Evolutionary conservation across 2,888 invertebrate genomes (phyloP).

Genomic region (Caenorhabditis macrosperma): DNA sequence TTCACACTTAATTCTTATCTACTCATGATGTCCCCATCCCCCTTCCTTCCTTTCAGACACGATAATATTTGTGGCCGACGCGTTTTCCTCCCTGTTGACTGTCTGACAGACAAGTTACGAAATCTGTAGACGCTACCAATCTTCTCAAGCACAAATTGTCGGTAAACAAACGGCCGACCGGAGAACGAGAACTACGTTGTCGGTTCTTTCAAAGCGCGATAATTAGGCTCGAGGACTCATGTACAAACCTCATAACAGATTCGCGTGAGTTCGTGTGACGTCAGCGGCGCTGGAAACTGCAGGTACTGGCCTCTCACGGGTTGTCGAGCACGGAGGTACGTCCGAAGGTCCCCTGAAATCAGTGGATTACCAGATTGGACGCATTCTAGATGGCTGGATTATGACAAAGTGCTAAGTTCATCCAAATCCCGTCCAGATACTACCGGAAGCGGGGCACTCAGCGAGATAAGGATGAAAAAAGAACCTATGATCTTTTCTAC

Average conservation of each 20-base stretch:
- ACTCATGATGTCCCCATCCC: too few relatives aligned
- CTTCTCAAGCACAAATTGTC: constrained; percentile 2
- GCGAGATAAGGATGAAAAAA: too few relatives aligned
- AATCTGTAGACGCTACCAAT: background rate
- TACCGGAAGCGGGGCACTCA: too few relatives aligned
- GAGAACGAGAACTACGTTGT: background rate
- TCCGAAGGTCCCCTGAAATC: constrained; percentile 73
- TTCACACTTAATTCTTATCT: too few relatives aligned
- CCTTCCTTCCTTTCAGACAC: background rate
- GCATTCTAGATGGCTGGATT: too few relatives aligned
- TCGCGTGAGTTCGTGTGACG: constrained; percentile 67
- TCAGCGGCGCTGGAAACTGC: constrained; percentile 86
- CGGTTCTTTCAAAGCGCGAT: constrained; percentile 82
- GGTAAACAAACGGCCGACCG: background rate
- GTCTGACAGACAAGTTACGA: background rate
- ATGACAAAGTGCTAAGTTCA: too few relatives aligned
- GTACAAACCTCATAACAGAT: constrained; percentile 83
- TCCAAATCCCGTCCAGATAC: too few relatives aligned
- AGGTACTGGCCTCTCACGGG: too few relatives aligned
- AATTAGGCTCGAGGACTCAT: background rate
- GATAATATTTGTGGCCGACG: constrained; percentile 85
- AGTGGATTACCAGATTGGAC: too few relatives aligned
- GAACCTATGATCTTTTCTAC: too few relatives aligned
- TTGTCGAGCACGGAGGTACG: constrained; percentile 73
- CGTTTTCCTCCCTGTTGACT: constrained; percentile 83